These are phyloP conservation scores for Euthynnus affinis DNA, from an alignment of 2,797 vertebrate genomes.

Conservation along the genomic window DNA sequence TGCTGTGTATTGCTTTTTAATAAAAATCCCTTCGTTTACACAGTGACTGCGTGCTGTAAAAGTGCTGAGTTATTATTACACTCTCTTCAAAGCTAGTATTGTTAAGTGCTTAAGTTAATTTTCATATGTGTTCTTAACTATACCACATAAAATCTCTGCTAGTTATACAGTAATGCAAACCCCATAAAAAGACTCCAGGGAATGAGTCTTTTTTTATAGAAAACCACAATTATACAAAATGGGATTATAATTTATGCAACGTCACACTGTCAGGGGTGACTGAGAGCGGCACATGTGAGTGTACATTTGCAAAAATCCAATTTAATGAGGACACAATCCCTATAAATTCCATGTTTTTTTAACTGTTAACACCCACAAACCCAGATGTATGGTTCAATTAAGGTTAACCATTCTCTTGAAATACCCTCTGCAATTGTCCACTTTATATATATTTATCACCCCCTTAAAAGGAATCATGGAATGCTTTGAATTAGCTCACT, in stretches of 20 bases:
- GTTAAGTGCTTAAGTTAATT: not conserved
- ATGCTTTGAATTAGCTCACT: not conserved
- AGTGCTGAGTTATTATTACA: not conserved
- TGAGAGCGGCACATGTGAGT: constrained; percentile 26
- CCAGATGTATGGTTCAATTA: constrained; percentile 33
- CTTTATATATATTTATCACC: constrained; percentile 15
- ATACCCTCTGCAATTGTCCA: constrained; percentile 26
- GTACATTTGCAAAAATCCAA: constrained; percentile 7
- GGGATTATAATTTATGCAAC: constrained; percentile 37
- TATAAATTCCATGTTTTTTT: constrained; percentile 32
- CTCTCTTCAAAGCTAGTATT: not conserved
- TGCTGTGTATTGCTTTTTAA: not conserved
- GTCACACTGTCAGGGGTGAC: constrained; percentile 31
- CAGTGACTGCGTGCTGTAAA: too few relatives aligned
- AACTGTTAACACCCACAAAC: not conserved
- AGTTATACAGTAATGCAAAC: constrained; percentile 32
- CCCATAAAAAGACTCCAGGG: constrained; percentile 18
- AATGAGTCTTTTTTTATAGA: constrained; percentile 45
- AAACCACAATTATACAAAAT: constrained; percentile 50
- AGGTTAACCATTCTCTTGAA: constrained; percentile 36
- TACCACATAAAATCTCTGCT: constrained; percentile 3
- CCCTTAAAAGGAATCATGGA: constrained; percentile 15
- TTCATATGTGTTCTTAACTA: constrained; percentile 1
- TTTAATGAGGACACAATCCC: constrained; percentile 42
- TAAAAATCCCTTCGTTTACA: not conserved